Conservation (phyloP, 2,888 invertebrate genomes). For the Cantharis rustica region DNA sequence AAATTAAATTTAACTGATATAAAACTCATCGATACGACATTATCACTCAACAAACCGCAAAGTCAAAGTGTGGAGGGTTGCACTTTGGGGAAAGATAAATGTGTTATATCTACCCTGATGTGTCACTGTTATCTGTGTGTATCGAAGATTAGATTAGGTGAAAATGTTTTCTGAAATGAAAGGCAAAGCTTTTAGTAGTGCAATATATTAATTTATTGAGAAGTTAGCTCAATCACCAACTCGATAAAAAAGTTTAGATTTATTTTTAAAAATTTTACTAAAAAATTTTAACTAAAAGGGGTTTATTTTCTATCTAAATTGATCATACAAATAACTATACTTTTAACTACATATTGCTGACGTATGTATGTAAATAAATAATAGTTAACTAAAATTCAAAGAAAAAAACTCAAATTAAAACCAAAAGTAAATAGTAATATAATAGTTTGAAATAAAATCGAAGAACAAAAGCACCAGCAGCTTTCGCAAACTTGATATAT, state of each 20-base stretch:
- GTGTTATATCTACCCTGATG: slow-evolving; percentile 18
- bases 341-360: no score
- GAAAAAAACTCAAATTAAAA: not conserved
- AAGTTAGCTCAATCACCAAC: not conserved
- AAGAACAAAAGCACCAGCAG: not conserved
- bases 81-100: slow-evolving; percentile 18
- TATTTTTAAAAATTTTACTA: no score
- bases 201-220: not conserved
- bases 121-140: slow-evolving; percentile 25
- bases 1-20: not conserved
- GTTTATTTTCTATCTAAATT: no score
- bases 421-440: not conserved
- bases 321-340: no score
- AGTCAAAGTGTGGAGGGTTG: slow-evolving; percentile 16
- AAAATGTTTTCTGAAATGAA: slow-evolving; percentile 19
- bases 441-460: not conserved
- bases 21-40: slow-evolving; percentile 12
- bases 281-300: no score
- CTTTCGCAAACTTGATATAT: not conserved
- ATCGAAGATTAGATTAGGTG: slow-evolving; percentile 28
- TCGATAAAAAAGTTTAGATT: not conserved
- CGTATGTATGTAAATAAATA: not conserved
- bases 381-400: not conserved
- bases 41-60: slow-evolving; percentile 19
- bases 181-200: slow-evolving; percentile 3